These are phyloP conservation scores for Plectrocnemia conspersa DNA, from an alignment of 1,140 invertebrate species.

Conservation along the genomic window DNA sequence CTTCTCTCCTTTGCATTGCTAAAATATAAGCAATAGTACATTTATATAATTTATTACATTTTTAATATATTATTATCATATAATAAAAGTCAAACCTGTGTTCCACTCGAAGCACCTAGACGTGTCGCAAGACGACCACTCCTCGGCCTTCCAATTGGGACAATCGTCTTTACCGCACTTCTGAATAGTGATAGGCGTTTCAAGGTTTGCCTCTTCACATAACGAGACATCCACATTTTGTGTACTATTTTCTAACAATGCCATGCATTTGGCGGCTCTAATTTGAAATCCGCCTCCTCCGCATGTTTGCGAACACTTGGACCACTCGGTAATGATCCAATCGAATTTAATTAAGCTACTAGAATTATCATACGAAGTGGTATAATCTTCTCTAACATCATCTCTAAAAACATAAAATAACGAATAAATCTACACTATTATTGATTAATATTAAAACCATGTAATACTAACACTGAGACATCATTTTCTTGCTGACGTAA, in stretches of 20 bases:
- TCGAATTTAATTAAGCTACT: conserved; percentile 70
- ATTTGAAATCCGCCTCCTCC: conserved; percentile 72
- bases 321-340: conserved; percentile 80
- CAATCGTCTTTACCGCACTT: conserved; percentile 66
- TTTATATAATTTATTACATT: background rate
- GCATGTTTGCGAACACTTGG: conserved; percentile 80
- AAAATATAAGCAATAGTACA: conserved; percentile 30
- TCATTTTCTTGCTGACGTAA: conserved; percentile 41
- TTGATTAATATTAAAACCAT: no score
- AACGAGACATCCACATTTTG: conserved; percentile 59
- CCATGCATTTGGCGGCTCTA: conserved; percentile 68
- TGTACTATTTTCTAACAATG: conserved; percentile 53
- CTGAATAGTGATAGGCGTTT: conserved; percentile 60
- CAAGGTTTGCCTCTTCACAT: conserved; percentile 66
- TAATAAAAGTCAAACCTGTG: conserved; percentile 51
- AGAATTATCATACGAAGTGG: no score
- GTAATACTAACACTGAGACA: no score
- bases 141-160: conserved; percentile 64
- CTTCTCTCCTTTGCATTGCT: conserved; percentile 72
- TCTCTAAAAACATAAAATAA: no score
- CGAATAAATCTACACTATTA: no score
- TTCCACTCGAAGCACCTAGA: conserved; percentile 73
- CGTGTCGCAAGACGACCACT: conserved; percentile 68
- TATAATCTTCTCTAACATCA: no score
- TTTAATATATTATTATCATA: background rate